A percentile compares a stretch with the other conserved stretches of the same genome.
phyloP scores from a whole-genome alignment of 2,113 vertebrate genomes.

The Rhinolophus ferrumequinum region DNA sequence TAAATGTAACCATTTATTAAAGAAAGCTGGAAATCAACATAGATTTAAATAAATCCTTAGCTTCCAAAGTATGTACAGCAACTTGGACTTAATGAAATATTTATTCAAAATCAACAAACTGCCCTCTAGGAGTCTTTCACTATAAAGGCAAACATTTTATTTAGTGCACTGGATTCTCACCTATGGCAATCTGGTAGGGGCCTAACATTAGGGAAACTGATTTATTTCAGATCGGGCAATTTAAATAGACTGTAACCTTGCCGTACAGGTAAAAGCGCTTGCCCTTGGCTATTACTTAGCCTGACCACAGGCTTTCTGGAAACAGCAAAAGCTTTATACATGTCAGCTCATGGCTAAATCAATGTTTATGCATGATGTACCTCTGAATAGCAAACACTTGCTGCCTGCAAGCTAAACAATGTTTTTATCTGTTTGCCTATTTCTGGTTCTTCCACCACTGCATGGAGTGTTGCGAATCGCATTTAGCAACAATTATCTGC shows the following conservation, averaged over 20 bases:
- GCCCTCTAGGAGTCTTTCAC: conserved; percentile 61
- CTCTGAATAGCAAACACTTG: conserved; percentile 89
- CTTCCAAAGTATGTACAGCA: conserved; percentile 64
- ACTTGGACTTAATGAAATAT: conserved; percentile 79
- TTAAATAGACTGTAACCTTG: conserved; percentile 82
- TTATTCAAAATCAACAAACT: conserved; percentile 73
- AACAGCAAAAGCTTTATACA: conserved; percentile 84
- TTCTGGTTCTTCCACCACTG: conserved; percentile 86
- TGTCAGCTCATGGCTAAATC: conserved; percentile 89
- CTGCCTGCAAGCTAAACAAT: conserved; percentile 89
- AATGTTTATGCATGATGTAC: conserved; percentile 90
- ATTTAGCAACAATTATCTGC: conserved; percentile 90
- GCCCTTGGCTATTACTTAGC: conserved; percentile 84
- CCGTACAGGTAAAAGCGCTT: conserved; percentile 82
- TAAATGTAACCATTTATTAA: conserved; percentile 40
- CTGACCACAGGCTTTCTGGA: conserved; percentile 84
- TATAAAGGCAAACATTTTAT: conserved; percentile 60
- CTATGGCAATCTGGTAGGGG: conserved; percentile 61
- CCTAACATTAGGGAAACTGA: conserved; percentile 74
- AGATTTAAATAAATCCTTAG: conserved; percentile 44
- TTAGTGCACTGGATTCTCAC: conserved; percentile 68
- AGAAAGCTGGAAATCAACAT: conserved; percentile 26
- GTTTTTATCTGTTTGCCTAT: conserved; percentile 89
- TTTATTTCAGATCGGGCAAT: conserved; percentile 80
- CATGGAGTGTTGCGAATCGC: conserved; percentile 86